Base-by-base conservation (phyloP, 1,140 invertebrate species). In the Pseudomyrmex gracilis region DNA sequence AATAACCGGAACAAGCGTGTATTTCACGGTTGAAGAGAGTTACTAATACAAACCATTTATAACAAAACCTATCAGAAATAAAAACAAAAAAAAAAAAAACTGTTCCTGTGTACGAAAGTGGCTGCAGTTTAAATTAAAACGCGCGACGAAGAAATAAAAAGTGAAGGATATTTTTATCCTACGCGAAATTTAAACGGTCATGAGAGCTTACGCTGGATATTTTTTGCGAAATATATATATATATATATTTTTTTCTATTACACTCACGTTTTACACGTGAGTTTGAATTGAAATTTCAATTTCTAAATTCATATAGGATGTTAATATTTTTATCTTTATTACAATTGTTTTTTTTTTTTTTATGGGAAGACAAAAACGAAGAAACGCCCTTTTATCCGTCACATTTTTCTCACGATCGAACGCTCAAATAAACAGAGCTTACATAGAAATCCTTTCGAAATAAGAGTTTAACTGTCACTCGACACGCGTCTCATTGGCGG, bases 361-460 rank as follows among this genome's bases (percentile, higher is more conserved):
- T 20, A 8, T 58, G 34, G 34, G 5, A 5, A 34, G 7, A 5
- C 34, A 5, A 78, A 0, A 24, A 2, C 49, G 67, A 70, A 34
- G 8, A 20, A 20, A 34, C 7, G 22, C 1, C 5, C 5, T 24
- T 49, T 15, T 43, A 17, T 49, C 58, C 45, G 20, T 51, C 10
- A 10, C 10, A 15, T 51, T 70, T 34, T 34, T 24, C 17, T 45
- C 7, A 20, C 66, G 20, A 64, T 49, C 24, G 57, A 68, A 22
- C 43, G 76, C 45, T 70, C 49, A 60, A 80, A 80, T 80, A 80
- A 80, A 80, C 34, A 49, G 47, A 13, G 53, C 20, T 70, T 80
- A 70, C 76, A 60, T 13, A 17, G 76, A 80, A 80, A 80, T 20
- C 53, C 66, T 70, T 80, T 80, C 45, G 64, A 24, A 57, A 70